Base-by-base conservation (phyloP, 2,113 vertebrate species). In the Nibea coibor region DNA sequence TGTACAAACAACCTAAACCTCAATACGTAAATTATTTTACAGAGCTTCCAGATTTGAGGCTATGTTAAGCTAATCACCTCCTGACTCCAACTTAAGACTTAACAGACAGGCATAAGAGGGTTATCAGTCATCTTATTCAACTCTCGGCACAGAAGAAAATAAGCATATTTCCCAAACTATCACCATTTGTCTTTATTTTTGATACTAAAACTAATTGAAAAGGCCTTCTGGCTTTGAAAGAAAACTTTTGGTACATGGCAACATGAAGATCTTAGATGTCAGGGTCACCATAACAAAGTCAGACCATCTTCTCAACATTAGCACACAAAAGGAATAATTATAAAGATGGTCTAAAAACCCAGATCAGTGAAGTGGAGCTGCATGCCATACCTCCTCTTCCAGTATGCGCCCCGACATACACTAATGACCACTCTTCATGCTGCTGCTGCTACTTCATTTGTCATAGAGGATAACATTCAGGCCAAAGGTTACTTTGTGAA, bases 341-440 rank as follows among this genome's bases (percentile, higher is more conserved):
- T 62, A 69, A 71, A 75, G 69, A 57, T 2, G 16, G 47, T 69
- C 74, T 88, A 67, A 75, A 84, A 69, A 64, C 62, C 76, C 67
- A 81, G 72, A 81, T 75, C 61, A 89, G 85, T 72, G 24, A 58
- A 75, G 57, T 19, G 2, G 48, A 83, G 79, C 67, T 66, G 16
- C 65, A 76, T 62, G 79, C 75, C 54, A 24, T 64, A 73, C 68
- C 58, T 75, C 57, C 43, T 56, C 78, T 61, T 74, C 56, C 61
- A 78, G 75, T 53, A 76, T 59, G 81, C 22, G 62, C 59, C 84
- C 85, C 59, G 28, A 61, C 76, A 48, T 87, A 79, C 82, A 85
- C 80, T 90, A 90, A 93, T 92, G 79, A 89, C 64, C 78, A 85
- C 79, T 84, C 76, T 85, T 57, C 81, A 82, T 77, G 59, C 68